phyloP scores from a whole-genome alignment of 23 tunicate species.

The Pegea sp. region DNA sequence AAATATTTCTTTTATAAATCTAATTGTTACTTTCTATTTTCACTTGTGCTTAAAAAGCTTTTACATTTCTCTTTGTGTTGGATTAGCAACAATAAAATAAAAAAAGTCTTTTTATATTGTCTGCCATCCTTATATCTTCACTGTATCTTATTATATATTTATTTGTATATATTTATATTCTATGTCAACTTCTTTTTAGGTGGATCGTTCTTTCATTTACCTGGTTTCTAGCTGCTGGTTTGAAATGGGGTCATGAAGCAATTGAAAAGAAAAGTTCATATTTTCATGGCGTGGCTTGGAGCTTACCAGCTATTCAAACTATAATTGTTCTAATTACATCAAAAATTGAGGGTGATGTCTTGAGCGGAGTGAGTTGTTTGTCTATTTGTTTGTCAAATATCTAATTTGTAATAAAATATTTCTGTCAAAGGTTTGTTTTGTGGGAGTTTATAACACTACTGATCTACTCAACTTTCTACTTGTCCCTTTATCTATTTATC shows the following conservation, averaged over 20 bases:
- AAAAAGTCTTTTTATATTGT: too few species aligned
- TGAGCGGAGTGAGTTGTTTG: constrained; percentile 90
- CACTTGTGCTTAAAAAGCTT: too few species aligned
- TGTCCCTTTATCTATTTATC: constrained; percentile 32
- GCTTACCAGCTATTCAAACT: constrained; percentile 64
- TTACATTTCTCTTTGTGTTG: too few species aligned
- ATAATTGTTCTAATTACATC: constrained; percentile 54
- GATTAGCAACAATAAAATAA: too few species aligned
- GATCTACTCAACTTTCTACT: constrained; percentile 41
- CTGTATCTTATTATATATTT: too few species aligned
- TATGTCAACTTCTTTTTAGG: too few species aligned
- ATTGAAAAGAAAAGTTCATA: constrained; percentile 73
- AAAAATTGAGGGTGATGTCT: constrained; percentile 65
- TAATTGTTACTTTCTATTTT: too few species aligned
- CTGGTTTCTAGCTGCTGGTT: constrained; percentile 96
- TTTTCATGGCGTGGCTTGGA: constrained; percentile 88
- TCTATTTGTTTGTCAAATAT: neutral
- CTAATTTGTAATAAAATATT: neutral
- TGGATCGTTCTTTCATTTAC: constrained; percentile 83
- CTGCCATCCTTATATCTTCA: too few species aligned
- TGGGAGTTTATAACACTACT: constrained; percentile 39
- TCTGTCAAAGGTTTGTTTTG: constrained; percentile 40
- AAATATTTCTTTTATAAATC: too few species aligned
- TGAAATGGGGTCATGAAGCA: constrained; percentile 88
- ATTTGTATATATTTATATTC: too few species aligned